Percentiles rank a stretch among this genome's conserved stretches.
Evolutionary conservation across 2,888 invertebrate species (phyloP).

Genomic region (Thumatha senex): DNA sequence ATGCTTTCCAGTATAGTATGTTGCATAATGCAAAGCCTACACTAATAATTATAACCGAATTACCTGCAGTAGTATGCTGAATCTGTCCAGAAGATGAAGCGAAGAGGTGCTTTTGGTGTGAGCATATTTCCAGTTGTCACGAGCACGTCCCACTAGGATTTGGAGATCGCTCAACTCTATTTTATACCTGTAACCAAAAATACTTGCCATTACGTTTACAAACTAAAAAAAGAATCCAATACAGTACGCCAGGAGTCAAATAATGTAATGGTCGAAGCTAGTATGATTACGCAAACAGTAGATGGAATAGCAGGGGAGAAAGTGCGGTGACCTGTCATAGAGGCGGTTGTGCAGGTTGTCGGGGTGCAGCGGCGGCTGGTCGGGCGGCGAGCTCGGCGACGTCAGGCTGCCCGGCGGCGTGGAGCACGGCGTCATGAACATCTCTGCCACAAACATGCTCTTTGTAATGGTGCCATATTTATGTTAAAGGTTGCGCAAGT

Average conservation of each 20-base stretch:
- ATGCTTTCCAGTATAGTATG: too few relatives aligned
- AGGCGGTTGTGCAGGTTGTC: conserved; percentile 58
- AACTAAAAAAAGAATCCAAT: too few relatives aligned
- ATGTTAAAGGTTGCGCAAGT: too few relatives aligned
- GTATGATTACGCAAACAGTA: too few relatives aligned
- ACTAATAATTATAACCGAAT: not conserved
- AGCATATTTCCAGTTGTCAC: conserved; percentile 95
- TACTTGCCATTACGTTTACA: too few relatives aligned
- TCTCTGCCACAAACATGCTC: conserved; percentile 66
- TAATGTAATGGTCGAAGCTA: too few relatives aligned
- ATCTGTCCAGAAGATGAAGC: conserved; percentile 93
- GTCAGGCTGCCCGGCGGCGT: conserved; percentile 92
- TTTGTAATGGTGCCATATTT: too few relatives aligned
- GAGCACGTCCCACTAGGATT: conserved; percentile 93
- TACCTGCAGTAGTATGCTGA: conserved; percentile 86
- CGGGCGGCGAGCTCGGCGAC: conserved; percentile 77
- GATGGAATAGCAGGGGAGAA: too few relatives aligned
- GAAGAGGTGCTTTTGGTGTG: conserved; percentile 92
- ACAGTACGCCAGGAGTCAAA: too few relatives aligned
- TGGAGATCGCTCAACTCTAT: conserved; percentile 93
- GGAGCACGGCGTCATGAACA: conserved; percentile 93
- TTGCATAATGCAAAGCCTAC: too few relatives aligned
- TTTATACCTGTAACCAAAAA: conserved; percentile 81
- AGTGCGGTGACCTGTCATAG: conserved; percentile 56
- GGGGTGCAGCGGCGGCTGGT: conserved; percentile 48